Evolutionary conservation across 2,797 vertebrate species (phyloP), one percentile per base, ranked within the genome.

Genomic region (Oreochromis mossambicus): DNA sequence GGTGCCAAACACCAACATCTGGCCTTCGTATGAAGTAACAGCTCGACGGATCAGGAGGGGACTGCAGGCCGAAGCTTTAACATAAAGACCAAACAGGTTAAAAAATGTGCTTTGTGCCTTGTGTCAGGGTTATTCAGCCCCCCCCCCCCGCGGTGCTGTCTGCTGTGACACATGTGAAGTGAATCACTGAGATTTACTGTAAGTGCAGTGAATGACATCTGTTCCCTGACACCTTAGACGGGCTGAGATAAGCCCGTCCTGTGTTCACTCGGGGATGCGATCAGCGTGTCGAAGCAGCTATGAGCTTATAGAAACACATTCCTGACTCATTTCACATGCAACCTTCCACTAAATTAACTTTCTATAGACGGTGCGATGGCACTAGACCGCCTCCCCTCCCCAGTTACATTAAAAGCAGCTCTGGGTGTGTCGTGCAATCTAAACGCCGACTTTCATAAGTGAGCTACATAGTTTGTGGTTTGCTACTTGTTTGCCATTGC

Each of bases 201-300:
- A 32, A 77, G 48, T 15, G 29, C 15, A 41, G 84, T 58, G 56
- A 73, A 48, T 17, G 75, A 88, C 86, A 90, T 90, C 88, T 91
- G 86, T 82, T 90, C 80, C 61, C 32, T 8, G 82, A 85, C 58
- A 86, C 79, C 77, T 78, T 63, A 84, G 84, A 88, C 29, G 56
- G 82, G 5, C 68, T 4, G 77, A 80, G 81, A 90, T 83, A 79
- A 87, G 83, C 81, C 66, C 41, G 6, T 46, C 63, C 52, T 58
- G 83, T 86, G 81, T 58, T 78, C 79, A 51, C 79, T 70, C 0
- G 50, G 87, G 38, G 76, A 83, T 6, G 73, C 8, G 90, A 92
- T 87, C 81, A 52, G 86, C 66, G 41, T 87, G 92, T 90, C 88
- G 3, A 91, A 91, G 63, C 86, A 89, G 90, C 79, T 80, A 78